Evolutionary conservation across 1,140 invertebrate genomes (phyloP), one percentile per base, ranked within the genome.

Genomic region (Acromyrmex echinatior): DNA sequence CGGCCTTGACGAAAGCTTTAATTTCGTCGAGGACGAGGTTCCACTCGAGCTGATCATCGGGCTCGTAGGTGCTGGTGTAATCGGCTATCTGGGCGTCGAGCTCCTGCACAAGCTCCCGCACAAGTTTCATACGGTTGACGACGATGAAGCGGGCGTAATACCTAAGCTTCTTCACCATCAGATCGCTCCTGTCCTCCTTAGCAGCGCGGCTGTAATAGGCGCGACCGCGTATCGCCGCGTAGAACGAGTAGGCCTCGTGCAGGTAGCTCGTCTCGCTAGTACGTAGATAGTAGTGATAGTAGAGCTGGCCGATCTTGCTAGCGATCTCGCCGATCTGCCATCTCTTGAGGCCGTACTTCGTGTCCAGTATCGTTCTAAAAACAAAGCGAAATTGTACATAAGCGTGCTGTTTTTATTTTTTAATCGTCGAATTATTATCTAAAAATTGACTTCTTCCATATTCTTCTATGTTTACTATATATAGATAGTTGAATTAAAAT

Each of bases 261-360:
- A 99, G 96, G 95, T 99, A 99, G 95, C 98, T 99, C 39, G 98
- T 99, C 96, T 99, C 99, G 96, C 98, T 99, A 80, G 99, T 99
- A 93, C 98, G 96, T 92, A 99, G 96, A 95, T 99, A 99, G 95
- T 99, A 99, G 96, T 99, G 99, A 94, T 99, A 99, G 96, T 99
- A 99, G 25, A 99, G 97, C 96, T 99, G 99, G 87, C 99, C 99
- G 95, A 99, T 99, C 96, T 99, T 99, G 14, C 98, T 99, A 16
- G 99, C 99, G 87, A 99, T 99, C 96, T 99, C 99, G 71, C 99
- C 99, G 92, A 99, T 99, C 96, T 99, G 99, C 99, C 99, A 99
- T 89, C 99, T 96, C 93, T 99, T 99, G 88, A 99, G 95, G 25
- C 98, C 98, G 96, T 99, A 99, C 95, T 99, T 99, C 87, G 97